These are phyloP conservation scores for Enteromius argenteus DNA, from an alignment of 2,797 vertebrate genomes.

Conservation along the genomic window DNA sequence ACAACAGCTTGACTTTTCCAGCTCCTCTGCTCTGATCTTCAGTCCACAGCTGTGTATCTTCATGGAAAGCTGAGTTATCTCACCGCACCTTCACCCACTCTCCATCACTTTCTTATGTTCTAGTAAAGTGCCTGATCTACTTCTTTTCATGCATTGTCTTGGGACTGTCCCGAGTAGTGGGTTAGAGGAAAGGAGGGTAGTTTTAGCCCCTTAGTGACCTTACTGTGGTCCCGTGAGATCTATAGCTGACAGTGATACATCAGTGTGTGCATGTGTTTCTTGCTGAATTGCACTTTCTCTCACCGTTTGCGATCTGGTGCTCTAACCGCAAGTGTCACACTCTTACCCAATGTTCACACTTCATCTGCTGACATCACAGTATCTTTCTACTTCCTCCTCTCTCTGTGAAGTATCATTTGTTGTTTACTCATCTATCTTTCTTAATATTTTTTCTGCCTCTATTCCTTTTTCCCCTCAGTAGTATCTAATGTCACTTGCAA, in stretches of 20 bases:
- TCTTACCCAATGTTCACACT: neutral
- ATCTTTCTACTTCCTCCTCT: constrained; percentile 5
- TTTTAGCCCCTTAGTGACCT: constrained; percentile 22
- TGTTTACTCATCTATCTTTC: constrained; percentile 6
- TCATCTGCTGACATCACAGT: constrained; percentile 26
- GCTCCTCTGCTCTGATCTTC: neutral
- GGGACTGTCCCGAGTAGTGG: neutral
- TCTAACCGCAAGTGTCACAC: constrained; percentile 3
- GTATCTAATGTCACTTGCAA: neutral
- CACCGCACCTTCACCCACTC: neutral
- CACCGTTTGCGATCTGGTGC: constrained; percentile 17
- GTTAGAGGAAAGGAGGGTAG: constrained; percentile 15
- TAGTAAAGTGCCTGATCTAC: constrained; percentile 18
- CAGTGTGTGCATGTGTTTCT: neutral
- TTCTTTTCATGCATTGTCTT: constrained; percentile 16
- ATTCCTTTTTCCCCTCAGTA: neutral
- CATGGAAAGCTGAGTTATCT: constrained; percentile 7
- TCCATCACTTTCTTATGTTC: constrained; percentile 11
- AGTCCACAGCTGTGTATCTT: neutral
- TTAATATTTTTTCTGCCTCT: neutral
- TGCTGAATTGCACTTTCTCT: constrained; percentile 32
- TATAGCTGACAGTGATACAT: constrained; percentile 38
- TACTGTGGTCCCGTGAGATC: neutral
- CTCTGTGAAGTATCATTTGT: neutral
- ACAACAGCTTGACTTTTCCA: neutral